phyloP scores from a whole-genome alignment of 1,140 invertebrate species.

The Heliothis virescens region DNA sequence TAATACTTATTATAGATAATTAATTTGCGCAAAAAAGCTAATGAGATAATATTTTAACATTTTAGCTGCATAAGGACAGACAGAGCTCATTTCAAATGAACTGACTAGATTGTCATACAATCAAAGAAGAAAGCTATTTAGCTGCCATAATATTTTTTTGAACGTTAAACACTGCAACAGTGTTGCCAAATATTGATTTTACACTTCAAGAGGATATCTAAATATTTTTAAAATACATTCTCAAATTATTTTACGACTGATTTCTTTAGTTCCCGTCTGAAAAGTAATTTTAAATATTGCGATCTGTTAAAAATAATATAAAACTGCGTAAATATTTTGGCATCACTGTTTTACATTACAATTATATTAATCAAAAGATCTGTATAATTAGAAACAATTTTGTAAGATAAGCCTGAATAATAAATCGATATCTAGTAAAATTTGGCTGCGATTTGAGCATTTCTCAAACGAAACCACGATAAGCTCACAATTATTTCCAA shows the following conservation, averaged over 20 bases:
- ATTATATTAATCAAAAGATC: neutral
- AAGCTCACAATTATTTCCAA: constrained; percentile 24
- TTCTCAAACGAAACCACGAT: constrained; percentile 29
- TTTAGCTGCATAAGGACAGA: neutral
- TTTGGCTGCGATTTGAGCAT: constrained; percentile 62
- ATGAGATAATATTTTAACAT: constrained; percentile 20
- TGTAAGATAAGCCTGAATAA: neutral
- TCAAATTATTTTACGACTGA: neutral
- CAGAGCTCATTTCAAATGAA: neutral
- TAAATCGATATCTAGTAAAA: constrained; percentile 51
- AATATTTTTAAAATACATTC: neutral
- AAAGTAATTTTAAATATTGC: neutral
- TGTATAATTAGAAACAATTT: neutral
- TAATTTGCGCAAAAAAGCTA: constrained; percentile 51
- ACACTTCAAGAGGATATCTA: neutral
- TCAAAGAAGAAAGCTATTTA: constrained; percentile 2
- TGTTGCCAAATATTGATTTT: constrained; percentile 5
- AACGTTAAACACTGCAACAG: neutral
- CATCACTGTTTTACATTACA: neutral
- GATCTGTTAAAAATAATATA: neutral
- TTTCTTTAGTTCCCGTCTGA: too few relatives aligned
- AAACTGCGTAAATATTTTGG: neutral
- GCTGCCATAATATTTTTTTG: constrained; percentile 17
- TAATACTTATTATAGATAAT: constrained; percentile 37
- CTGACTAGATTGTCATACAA: constrained; percentile 10